Evolutionary conservation across 2,113 vertebrate genomes (phyloP).

Genomic region (Erinaceus europaeus): DNA sequence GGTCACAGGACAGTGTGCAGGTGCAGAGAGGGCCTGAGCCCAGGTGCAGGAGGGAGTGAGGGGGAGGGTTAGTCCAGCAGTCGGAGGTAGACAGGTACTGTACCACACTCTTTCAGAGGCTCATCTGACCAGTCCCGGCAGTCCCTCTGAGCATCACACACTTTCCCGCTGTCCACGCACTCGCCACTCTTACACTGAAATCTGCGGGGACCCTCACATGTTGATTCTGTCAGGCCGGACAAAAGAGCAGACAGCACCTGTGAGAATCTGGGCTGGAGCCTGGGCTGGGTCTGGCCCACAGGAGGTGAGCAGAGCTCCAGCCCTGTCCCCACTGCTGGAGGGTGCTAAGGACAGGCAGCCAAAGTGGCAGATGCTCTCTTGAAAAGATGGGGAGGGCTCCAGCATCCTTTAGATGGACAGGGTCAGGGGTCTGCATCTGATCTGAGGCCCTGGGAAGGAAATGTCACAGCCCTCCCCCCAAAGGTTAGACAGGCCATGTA

Average conservation of each 20-base stretch:
- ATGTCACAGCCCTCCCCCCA: neutral
- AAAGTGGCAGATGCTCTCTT: no score
- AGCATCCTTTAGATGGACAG: neutral
- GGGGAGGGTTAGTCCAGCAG: conserved; percentile 51
- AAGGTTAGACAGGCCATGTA: neutral
- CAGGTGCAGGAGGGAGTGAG: conserved; percentile 49
- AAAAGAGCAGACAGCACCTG: conserved; percentile 72
- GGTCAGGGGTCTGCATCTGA: neutral
- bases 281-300: neutral
- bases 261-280: conserved; percentile 17
- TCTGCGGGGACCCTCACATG: conserved; percentile 91
- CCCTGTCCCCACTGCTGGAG: neutral
- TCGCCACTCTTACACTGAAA: conserved; percentile 97
- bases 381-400: neutral
- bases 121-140: conserved; percentile 99
- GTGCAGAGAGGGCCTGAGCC: conserved; percentile 10
- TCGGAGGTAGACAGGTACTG: conserved; percentile 65
- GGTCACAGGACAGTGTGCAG: neutral
- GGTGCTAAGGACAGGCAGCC: neutral
- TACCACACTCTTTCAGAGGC: conserved; percentile 95
- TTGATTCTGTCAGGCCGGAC: conserved; percentile 86
- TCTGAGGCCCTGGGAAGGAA: neutral
- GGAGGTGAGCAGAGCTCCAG: neutral
- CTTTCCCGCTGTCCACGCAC: conserved; percentile 94
- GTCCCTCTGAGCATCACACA: conserved; percentile 95